Conservation (phyloP, 1,140 invertebrate species). For the Linepithema humile region DNA sequence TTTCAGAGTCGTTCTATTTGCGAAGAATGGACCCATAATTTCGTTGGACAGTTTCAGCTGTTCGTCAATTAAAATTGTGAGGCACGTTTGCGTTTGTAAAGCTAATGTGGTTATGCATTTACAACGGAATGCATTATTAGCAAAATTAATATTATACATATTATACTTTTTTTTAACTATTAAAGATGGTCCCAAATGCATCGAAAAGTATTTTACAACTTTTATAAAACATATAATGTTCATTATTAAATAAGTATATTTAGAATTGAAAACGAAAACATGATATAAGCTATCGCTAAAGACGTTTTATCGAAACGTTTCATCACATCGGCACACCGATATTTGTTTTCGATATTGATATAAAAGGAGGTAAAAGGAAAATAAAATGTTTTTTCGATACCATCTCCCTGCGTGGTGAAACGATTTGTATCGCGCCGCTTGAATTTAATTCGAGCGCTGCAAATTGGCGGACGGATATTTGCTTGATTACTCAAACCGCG, state of each 20-base stretch:
- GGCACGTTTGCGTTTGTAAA: not conserved
- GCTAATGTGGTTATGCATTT: too few species aligned
- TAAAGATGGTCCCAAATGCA: not conserved
- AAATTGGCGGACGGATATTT: slow-evolving; percentile 28
- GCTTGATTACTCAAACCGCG: slow-evolving; percentile 12
- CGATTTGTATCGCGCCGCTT: not conserved
- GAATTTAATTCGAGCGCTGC: not conserved
- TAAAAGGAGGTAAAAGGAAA: not conserved
- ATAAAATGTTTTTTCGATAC: not conserved
- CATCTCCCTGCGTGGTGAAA: not conserved
- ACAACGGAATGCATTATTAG: too few species aligned
- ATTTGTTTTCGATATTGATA: not conserved
- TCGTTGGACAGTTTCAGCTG: not conserved
- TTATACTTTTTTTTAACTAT: not conserved
- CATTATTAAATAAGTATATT: not conserved
- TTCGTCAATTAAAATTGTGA: not conserved
- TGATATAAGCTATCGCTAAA: not conserved
- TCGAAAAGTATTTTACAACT: not conserved
- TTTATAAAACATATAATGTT: not conserved
- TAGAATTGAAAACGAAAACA: not conserved
- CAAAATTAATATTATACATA: not conserved
- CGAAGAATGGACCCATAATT: not conserved
- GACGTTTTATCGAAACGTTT: not conserved
- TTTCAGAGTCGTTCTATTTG: slow-evolving; percentile 15
- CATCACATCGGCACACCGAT: not conserved